A percentile compares a stretch with the other conserved stretches of the same genome.
Conservation (phyloP, 2,888 invertebrate species). For the Spialia ferax region DNA sequence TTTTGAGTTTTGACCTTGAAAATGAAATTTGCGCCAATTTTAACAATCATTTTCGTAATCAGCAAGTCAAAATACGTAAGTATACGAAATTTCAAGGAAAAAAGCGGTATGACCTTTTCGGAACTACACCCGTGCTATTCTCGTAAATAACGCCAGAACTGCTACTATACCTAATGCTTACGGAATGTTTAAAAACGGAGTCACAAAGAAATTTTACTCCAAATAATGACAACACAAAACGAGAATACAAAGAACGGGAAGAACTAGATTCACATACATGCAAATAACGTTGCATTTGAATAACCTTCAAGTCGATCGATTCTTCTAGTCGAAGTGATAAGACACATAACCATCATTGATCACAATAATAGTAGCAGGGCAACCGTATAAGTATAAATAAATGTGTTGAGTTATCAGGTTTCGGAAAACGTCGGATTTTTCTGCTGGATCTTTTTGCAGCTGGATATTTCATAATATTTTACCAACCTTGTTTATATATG, state of each 20-base stretch:
- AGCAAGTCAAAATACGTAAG: too few relatives aligned
- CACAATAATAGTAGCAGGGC: background rate
- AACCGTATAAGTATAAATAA: background rate
- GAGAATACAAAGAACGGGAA: background rate
- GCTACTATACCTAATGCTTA: too few relatives aligned
- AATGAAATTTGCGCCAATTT: too few relatives aligned
- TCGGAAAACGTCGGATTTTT: background rate
- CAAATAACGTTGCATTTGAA: background rate
- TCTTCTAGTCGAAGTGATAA: background rate
- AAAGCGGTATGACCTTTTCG: too few relatives aligned
- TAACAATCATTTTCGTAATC: too few relatives aligned
- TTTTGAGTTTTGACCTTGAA: too few relatives aligned
- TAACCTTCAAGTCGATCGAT: background rate
- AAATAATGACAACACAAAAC: too few relatives aligned
- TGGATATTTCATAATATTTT: background rate
- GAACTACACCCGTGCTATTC: too few relatives aligned
- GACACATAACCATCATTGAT: background rate
- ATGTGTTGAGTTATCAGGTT: background rate
- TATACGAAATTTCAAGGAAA: too few relatives aligned
- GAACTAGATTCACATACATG: background rate
- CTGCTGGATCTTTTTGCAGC: background rate
- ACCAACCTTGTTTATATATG: background rate
- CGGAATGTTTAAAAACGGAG: background rate
- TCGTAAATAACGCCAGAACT: too few relatives aligned
- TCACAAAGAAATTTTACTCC: background rate